Base-by-base conservation (phyloP, 1,140 invertebrate genomes). In the Pectinophora gossypiella region DNA sequence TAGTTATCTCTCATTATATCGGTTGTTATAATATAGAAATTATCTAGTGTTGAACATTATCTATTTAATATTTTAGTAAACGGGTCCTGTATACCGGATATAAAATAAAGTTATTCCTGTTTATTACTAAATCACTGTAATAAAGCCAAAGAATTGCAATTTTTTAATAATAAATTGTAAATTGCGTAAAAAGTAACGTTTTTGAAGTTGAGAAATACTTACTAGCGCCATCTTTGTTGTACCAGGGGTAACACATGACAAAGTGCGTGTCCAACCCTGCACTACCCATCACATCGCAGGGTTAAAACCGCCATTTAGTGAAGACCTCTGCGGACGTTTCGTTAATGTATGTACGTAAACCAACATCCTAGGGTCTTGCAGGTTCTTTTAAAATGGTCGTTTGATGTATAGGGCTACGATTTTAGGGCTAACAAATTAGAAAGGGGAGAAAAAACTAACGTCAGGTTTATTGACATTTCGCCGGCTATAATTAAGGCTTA, bases 371-470 rank as follows among this genome's bases (percentile, higher is more conserved):
- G n/a, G n/a, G n/a, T n/a, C n/a, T n/a, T 49, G 19, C 53, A 2
- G 38, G 57, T 20, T 52, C 51, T 20, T 4, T 2, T 48, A 42
- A 51, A 48, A 18, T 61, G 46, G 68, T 45, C 21, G 10, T 19
- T 51, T 7, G 10, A 54, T 54, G 36, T 61, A 45, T 65, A 63
- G 76, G 67, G 62, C 65, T 61, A 55, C 64, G 70, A 77, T 71
- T 78, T 84, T 84, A 79, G 75, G 78, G 76, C 70, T 66, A 74
- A 82, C 74, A 82, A 84, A 86, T 84, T 80, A 80, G 72, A 65
- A 71, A 74, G 73, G 77, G 83, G 76, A 66, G 66, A 74, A 77
- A 75, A 78, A 81, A 73, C 68, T 55, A 76, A 75, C 62, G 69
- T 76, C 75, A 72, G 68, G 70, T 81, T 76, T 86, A 86, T 82